Evolutionary conservation across 2,113 vertebrate species (phyloP), one percentile per base, ranked within the genome.

Genomic region (Emydocephalus ijimae): DNA sequence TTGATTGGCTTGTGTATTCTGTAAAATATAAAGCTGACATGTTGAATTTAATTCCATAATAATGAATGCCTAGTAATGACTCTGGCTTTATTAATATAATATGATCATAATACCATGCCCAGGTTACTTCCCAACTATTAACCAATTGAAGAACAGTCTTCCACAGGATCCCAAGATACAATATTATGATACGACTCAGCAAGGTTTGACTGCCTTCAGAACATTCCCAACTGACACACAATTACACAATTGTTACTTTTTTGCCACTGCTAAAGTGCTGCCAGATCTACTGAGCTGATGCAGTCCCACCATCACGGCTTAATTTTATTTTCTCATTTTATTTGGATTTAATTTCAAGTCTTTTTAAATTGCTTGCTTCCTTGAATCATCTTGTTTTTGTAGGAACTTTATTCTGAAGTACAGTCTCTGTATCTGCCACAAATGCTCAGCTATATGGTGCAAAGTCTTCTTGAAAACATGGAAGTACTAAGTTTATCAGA

Each of bases 371-470:
- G 61, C 7, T 92, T 90, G 12, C 92, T 9, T 90, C 10, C 64
- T 94, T 92, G 7, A 48, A 95, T 89, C 29, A 1, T 8, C 26
- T 87, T 52, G 0, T 34, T 74, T 0, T 93, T 95, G 2, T 95
- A 99, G 99, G 99, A 99, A 89, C 98, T 99, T n/a, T 98, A 99
- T 96, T 98, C 98, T 0, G 99, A 99, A 91, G 99, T 99, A 87
- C 99, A 99, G 96, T 98, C 98, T 2, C 98, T 99, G 95, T 98
- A 98, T 92, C 98, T 99, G 6, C 99, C 99, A 0, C 98, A 99
- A 96, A 98, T 99, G 98, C 97, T 99, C n/a, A 96, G 97, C 95
- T 98, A 96, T 91, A 98, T 99, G 97, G 96, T 99, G n/a, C 97
- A 96, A 91, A 97, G 96, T 1, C 97, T 99, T 5, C 95, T 95